Evolutionary conservation across 2,113 vertebrate species (phyloP), one percentile per base, ranked within the genome.

Genomic region (Paratilapia polleni): DNA sequence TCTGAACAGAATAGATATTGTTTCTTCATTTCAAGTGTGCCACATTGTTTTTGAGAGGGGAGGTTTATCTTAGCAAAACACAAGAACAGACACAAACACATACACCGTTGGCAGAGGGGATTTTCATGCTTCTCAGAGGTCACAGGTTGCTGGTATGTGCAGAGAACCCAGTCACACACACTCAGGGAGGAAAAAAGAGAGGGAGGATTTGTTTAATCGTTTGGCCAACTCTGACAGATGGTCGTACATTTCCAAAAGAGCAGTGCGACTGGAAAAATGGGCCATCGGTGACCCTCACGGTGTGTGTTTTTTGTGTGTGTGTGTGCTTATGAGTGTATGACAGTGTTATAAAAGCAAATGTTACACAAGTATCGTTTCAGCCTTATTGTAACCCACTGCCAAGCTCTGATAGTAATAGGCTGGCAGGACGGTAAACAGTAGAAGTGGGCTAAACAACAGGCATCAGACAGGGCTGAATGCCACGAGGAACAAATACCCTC

Each of bases 151-250:
- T 0, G 49, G 83, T 80, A 57, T 85, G 80, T 60, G 80, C 61
- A 38, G 78, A 83, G 82, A 78, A 9, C 60, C 58, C 78, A 43
- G 52, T 78, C 82, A 34, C 73, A 6, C 52, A 36, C n/a, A n/a
- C 20, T 24, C 2, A 60, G 5, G 68, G 38, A 83, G 66, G 77
- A 85, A 77, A 77, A 47, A 63, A 64, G 82, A 68, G 85, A 68
- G 60, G 14, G 74, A 36, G 38, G 82, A 89, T 88, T 90, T 81
- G 86, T 87, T 95, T 96, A 94, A 96, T 94, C 91, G 79, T 92
- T 6, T 22, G 59, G 84, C 80, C 91, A 96, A 95, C 91, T 94
- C 95, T 74, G 89, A 96, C 96, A 97, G 96, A 97, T 96, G 96
- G 96, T 91, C 92, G 88, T 85, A 92, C 89, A 80, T 85, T 91